phyloP scores from a whole-genome alignment of 2,797 vertebrate species.

The Semaprochilodus insignis region DNA sequence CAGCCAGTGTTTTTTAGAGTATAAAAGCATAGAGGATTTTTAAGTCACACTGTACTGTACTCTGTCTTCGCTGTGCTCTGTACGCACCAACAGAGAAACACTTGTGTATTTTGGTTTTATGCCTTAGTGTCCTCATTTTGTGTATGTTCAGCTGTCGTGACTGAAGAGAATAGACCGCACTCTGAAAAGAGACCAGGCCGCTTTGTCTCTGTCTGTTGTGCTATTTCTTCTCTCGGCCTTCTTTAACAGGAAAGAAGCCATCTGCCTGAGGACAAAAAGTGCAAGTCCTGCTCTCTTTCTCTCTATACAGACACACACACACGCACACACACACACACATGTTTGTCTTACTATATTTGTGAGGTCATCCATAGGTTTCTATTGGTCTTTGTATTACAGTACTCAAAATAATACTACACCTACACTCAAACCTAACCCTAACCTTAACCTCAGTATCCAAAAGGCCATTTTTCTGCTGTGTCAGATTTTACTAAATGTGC shows the following conservation, averaged over 20 bases:
- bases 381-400: too few species aligned
- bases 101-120: slow-evolving; percentile 59
- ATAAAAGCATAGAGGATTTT: slow-evolving; percentile 52
- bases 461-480: too few species aligned
- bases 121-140: slow-evolving; percentile 61
- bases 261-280: slow-evolving; percentile 83
- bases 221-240: slow-evolving; percentile 69
- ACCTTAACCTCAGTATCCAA: too few species aligned
- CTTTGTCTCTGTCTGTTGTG: slow-evolving; percentile 76
- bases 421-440: too few species aligned
- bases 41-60: slow-evolving; percentile 60
- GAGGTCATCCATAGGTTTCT: too few species aligned
- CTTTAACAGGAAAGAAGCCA: slow-evolving; percentile 81
- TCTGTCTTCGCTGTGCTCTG: slow-evolving; percentile 48
- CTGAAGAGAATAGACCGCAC: slow-evolving; percentile 69
- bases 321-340: not conserved
- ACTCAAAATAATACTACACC: too few species aligned
- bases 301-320: not conserved
- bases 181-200: slow-evolving; percentile 73
- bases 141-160: slow-evolving; percentile 69
- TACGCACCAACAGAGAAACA: slow-evolving; percentile 49
- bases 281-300: slow-evolving; percentile 51
- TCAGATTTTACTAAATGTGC: too few species aligned
- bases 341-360: too few species aligned
- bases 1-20: not conserved